These are phyloP conservation scores for Agyllia agylla DNA, from an alignment of 2,888 invertebrate species.

Conservation along the genomic window DNA sequence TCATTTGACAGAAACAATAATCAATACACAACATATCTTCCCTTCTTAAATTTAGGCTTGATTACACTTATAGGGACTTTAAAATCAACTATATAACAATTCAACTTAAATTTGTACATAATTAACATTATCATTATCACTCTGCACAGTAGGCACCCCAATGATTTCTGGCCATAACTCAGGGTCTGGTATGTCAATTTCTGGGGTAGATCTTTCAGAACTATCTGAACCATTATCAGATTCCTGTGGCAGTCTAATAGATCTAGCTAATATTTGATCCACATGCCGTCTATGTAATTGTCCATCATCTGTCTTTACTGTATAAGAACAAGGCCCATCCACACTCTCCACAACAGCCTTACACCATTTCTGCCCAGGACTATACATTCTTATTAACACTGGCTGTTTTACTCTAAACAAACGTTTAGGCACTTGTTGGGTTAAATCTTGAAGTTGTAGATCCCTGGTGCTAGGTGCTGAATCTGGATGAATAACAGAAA, in stretches of 20 bases:
- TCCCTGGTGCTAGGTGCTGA: not conserved
- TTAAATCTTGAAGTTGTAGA: not conserved
- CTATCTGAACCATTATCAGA: not conserved
- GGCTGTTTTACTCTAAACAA: not conserved
- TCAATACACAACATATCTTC: not conserved
- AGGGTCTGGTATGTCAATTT: not conserved
- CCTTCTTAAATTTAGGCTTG: not conserved
- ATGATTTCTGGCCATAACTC: not conserved
- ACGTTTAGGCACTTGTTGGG: not conserved
- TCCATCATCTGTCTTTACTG: slow-evolving; percentile 10
- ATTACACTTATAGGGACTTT: not conserved
- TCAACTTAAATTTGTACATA: not conserved
- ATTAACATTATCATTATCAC: not conserved
- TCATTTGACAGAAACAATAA: not conserved
- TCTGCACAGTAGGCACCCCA: not conserved
- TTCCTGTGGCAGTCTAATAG: not conserved
- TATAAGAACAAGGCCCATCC: slow-evolving; percentile 8
- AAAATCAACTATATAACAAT: not conserved
- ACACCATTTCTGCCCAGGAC: not conserved
- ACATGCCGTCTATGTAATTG: slow-evolving; percentile 17
- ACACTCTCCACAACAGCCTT: not conserved
- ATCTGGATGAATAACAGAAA: slow-evolving; percentile 14
- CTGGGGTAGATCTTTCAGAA: not conserved
- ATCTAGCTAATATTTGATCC: slow-evolving; percentile 18
- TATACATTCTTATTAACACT: not conserved